Conservation (phyloP, 1,140 invertebrate genomes). For the Wasmannia auropunctata region DNA sequence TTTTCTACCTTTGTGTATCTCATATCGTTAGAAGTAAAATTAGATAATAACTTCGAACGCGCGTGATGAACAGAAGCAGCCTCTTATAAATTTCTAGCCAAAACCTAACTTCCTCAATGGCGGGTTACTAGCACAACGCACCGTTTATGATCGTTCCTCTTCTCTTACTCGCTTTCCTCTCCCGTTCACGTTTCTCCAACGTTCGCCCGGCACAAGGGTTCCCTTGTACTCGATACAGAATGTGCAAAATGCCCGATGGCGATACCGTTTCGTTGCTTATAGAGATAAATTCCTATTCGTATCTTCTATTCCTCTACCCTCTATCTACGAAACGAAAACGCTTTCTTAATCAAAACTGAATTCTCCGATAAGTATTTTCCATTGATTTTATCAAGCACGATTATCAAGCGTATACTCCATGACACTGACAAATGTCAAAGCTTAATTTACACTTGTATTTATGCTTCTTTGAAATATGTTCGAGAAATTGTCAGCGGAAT, state of each 20-base stretch:
- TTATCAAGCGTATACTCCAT: not conserved
- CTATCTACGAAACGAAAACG: not conserved
- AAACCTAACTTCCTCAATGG: slow-evolving; percentile 47
- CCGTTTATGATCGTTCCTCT: slow-evolving; percentile 41
- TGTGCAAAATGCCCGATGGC: slow-evolving; percentile 67
- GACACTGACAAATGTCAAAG: not conserved
- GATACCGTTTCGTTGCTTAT: slow-evolving; percentile 65
- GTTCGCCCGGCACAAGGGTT: slow-evolving; percentile 48
- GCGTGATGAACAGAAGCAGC: slow-evolving; percentile 14
- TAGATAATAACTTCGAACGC: slow-evolving; percentile 4
- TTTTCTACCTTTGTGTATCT: not conserved
- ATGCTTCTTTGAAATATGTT: not conserved
- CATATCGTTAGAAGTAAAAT: slow-evolving; percentile 5
- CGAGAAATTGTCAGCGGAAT: not conserved
- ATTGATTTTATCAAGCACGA: not conserved
- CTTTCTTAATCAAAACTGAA: slow-evolving; percentile 29
- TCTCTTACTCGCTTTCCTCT: not conserved
- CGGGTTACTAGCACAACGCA: slow-evolving; percentile 53
- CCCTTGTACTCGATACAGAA: slow-evolving; percentile 64
- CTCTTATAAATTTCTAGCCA: slow-evolving; percentile 45
- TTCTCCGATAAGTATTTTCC: not conserved
- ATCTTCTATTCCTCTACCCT: not conserved
- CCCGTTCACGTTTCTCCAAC: slow-evolving; percentile 3
- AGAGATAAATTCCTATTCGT: slow-evolving; percentile 62
- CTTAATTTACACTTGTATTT: not conserved